Conservation (phyloP, 2,113 vertebrate species). For the Oreocharis arfaki region DNA sequence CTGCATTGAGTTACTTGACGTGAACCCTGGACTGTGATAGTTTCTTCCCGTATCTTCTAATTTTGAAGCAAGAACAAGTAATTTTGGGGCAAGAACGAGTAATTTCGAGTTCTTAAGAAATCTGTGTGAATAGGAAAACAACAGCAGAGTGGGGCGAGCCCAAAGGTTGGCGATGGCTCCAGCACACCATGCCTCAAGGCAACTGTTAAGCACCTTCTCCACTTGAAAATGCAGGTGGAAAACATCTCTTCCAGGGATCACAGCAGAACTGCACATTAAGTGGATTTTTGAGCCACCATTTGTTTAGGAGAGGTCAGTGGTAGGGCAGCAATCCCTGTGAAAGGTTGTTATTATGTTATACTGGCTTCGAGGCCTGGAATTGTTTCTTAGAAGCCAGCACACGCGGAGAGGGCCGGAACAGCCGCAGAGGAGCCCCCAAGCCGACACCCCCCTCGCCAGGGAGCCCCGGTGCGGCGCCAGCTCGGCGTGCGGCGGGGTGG, state of each 20-base stretch:
- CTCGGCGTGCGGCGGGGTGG: no score
- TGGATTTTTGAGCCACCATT: neutral
- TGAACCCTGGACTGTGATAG: neutral
- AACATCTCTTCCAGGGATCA: neutral
- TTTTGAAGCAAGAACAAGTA: neutral
- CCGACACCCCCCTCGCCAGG: rapidly evolving
- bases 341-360: neutral
- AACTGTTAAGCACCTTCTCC: neutral
- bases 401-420: rapidly evolving
- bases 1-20: neutral
- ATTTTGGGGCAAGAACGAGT: neutral
- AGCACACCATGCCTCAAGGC: rapidly evolving
- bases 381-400: neutral
- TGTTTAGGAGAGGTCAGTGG: neutral
- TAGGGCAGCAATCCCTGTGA: no score
- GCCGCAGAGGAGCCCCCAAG: rapidly evolving
- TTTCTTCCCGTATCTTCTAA: neutral
- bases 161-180: rapidly evolving
- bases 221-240: neutral
- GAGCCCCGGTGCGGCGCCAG: rapidly evolving
- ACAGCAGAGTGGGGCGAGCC: rapidly evolving
- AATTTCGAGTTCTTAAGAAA: neutral
- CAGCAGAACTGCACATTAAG: rapidly evolving
- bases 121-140: neutral
- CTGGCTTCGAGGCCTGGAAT: neutral